Percentiles rank a stretch among this genome's conserved stretches.
phyloP scores from a whole-genome alignment of 2,888 invertebrate species.

The Leptarthrus brevirostris region DNA sequence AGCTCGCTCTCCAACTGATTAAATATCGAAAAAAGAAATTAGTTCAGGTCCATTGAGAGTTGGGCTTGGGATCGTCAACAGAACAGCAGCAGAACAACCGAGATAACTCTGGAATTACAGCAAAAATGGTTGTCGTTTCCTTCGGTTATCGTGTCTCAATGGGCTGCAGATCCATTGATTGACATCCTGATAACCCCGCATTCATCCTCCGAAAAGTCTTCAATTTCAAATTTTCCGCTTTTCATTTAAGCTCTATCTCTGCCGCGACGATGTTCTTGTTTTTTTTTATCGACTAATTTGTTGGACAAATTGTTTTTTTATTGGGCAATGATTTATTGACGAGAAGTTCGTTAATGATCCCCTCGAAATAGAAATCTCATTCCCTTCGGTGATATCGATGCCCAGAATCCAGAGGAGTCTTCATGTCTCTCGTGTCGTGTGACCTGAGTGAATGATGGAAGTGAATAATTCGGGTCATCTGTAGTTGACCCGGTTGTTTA shows the following conservation, averaged over 20 bases:
- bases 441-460: slow-evolving; percentile 32
- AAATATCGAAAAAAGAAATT: neutral
- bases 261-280: neutral
- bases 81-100: too few relatives aligned
- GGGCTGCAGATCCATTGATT: slow-evolving; percentile 19
- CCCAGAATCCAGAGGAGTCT: neutral
- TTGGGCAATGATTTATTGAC: slow-evolving; percentile 38
- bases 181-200: slow-evolving; percentile 30
- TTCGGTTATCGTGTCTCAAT: slow-evolving; percentile 12
- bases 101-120: neutral
- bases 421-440: slow-evolving; percentile 1
- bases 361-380: slow-evolving; percentile 23
- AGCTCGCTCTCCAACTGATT: neutral
- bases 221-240: slow-evolving; percentile 45
- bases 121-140: neutral
- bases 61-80: too few relatives aligned
- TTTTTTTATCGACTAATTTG: slow-evolving; percentile 39
- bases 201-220: slow-evolving; percentile 35
- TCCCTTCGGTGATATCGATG: neutral
- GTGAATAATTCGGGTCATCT: slow-evolving; percentile 43
- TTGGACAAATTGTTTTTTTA: slow-evolving; percentile 48
- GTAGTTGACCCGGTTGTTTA: slow-evolving; percentile 15
- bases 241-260: neutral
- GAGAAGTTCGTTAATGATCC: slow-evolving; percentile 8
- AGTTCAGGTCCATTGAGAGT: neutral